Conservation (phyloP, 1,140 invertebrate species). For the Aphelinus atriplicis region DNA sequence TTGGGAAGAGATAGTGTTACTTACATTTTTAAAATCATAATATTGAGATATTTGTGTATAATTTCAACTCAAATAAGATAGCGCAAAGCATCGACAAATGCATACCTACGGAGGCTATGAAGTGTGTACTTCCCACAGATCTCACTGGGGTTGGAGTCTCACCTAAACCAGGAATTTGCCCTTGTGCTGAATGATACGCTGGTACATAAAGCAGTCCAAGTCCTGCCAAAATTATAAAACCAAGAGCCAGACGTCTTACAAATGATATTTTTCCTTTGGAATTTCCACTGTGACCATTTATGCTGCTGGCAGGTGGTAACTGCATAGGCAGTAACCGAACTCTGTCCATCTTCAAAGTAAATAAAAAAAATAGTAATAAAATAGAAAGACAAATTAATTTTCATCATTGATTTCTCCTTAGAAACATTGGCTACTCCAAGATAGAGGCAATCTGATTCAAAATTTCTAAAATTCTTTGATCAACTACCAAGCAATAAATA, state of each 20-base stretch:
- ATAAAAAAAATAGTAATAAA: constrained; percentile 2
- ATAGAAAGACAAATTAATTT: not conserved
- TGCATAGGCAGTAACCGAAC: constrained; percentile 52
- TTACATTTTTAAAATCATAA: constrained; percentile 8
- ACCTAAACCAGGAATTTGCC: constrained; percentile 59
- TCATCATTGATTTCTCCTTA: no score
- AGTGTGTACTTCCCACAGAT: constrained; percentile 50
- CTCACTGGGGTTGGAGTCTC: constrained; percentile 55
- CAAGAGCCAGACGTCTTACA: constrained; percentile 54
- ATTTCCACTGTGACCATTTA: constrained; percentile 45
- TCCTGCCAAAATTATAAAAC: constrained; percentile 57
- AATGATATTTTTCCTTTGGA: constrained; percentile 57
- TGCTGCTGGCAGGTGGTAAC: constrained; percentile 49
- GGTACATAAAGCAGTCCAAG: constrained; percentile 61
- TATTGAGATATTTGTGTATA: no score
- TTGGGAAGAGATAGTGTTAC: constrained; percentile 12
- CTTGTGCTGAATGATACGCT: constrained; percentile 62
- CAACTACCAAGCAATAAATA: no score
- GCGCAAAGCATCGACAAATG: constrained; percentile 43
- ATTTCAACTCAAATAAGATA: no score
- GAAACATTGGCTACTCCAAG: no score
- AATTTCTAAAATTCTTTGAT: not conserved
- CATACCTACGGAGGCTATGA: constrained; percentile 59
- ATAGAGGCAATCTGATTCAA: not conserved
- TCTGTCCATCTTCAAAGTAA: constrained; percentile 53